Evolutionary conservation across 2,888 invertebrate genomes (phyloP).

Genomic region (Standfussiana lucernea): DNA sequence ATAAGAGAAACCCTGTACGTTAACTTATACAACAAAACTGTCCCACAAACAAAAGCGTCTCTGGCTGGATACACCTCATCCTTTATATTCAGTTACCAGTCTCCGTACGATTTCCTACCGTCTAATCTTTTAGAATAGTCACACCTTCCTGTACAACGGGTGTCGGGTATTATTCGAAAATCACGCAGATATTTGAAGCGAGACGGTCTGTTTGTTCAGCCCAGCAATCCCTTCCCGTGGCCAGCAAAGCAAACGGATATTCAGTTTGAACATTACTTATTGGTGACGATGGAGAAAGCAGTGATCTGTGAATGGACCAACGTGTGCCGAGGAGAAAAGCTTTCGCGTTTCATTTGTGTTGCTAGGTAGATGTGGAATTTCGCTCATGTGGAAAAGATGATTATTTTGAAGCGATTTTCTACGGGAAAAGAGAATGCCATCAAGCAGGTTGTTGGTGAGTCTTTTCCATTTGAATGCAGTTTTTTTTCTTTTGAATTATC

Average conservation of each 20-base stretch:
- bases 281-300: conserved; percentile 65
- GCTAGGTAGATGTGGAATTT: background rate
- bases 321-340: conserved; percentile 43
- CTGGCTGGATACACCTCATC: conserved; percentile 1
- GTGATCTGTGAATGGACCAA: conserved; percentile 76
- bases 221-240: conserved; percentile 76
- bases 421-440: background rate
- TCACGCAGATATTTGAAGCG: conserved; percentile 67
- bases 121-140: conserved; percentile 47
- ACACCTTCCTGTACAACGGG: conserved; percentile 48
- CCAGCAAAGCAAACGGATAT: conserved; percentile 79
- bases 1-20: too few relatives aligned
- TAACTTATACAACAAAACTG: background rate
- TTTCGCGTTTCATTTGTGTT: conserved; percentile 40
- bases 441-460: background rate
- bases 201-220: conserved; percentile 78
- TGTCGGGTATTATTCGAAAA: conserved; percentile 70
- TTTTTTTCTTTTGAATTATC: background rate
- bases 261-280: conserved; percentile 75
- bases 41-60: conserved; percentile 11
- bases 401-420: background rate
- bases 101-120: conserved; percentile 13
- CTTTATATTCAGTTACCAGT: background rate
- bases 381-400: conserved; percentile 4
- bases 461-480: background rate